Percentiles rank a stretch among this genome's conserved stretches.
These are phyloP conservation scores for Ornithoptera priamus DNA, from an alignment of 2,888 invertebrate species.

Conservation along the genomic window DNA sequence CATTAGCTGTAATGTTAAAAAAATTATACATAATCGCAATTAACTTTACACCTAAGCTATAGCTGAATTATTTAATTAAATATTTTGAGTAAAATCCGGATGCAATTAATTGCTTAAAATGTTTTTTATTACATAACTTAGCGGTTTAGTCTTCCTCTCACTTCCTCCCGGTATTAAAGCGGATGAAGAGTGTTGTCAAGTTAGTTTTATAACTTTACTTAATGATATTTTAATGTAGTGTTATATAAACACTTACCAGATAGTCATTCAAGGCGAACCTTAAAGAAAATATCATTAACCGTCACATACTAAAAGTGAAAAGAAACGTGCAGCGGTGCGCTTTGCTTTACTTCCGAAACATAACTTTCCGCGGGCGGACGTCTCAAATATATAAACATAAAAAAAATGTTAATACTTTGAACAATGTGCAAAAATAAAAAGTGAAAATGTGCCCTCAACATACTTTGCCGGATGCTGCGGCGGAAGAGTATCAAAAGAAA, in stretches of 20 bases:
- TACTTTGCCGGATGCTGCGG: constrained; percentile 45
- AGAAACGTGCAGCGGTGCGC: constrained; percentile 49
- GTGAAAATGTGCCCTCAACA: constrained; percentile 48
- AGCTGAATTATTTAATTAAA: neutral
- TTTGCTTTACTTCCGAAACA: constrained; percentile 66
- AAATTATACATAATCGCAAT: too few species aligned
- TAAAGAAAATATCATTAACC: constrained; percentile 41
- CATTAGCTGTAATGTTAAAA: too few species aligned
- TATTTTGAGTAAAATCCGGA: neutral
- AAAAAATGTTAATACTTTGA: constrained; percentile 40
- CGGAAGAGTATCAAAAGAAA: constrained; percentile 51
- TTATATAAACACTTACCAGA: constrained; percentile 26
- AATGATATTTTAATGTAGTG: constrained; percentile 24
- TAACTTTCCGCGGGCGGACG: constrained; percentile 60
- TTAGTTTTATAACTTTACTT: constrained; percentile 16
- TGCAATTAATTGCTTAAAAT: neutral
- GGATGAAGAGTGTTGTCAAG: constrained; percentile 9
- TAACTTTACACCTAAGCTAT: neutral
- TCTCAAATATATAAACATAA: constrained; percentile 41
- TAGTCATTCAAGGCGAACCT: constrained; percentile 22
- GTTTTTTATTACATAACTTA: neutral
- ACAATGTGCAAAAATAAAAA: constrained; percentile 42
- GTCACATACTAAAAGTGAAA: constrained; percentile 61
- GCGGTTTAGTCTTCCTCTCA: neutral
- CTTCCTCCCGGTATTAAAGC: neutral